phyloP scores from a whole-genome alignment of 2,888 invertebrate genomes.

The Eristalis intricaria region DNA sequence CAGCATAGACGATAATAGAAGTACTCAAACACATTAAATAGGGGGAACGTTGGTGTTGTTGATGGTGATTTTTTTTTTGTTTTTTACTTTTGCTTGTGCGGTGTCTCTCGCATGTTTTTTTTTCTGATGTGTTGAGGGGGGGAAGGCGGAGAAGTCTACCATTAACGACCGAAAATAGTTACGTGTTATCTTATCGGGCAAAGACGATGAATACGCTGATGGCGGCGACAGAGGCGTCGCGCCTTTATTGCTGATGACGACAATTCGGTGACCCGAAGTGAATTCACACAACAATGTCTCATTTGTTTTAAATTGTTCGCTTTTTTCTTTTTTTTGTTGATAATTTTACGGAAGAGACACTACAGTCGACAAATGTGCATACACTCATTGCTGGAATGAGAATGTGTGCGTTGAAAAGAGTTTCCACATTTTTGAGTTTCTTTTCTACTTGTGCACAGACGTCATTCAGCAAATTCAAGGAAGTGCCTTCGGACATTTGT shows the following conservation, averaged over 20 bases:
- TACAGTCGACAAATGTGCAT: background rate
- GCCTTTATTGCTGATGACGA: background rate
- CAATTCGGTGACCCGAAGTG: slow-evolving; percentile 13
- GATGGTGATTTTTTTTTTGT: slow-evolving; percentile 3
- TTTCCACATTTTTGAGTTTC: background rate
- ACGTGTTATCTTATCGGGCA: slow-evolving; percentile 31
- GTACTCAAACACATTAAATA: slow-evolving; percentile 31
- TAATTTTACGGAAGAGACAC: background rate
- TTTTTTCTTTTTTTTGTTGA: background rate
- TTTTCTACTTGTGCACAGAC: background rate
- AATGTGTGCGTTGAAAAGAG: slow-evolving; percentile 1
- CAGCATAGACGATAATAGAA: slow-evolving; percentile 66
- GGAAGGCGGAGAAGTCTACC: slow-evolving; percentile 7
- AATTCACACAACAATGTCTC: background rate
- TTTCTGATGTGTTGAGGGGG: background rate
- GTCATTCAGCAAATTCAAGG: slow-evolving; percentile 2
- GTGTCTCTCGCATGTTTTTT: slow-evolving; percentile 10
- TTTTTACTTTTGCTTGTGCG: background rate
- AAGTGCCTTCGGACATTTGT: background rate
- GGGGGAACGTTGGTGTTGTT: background rate
- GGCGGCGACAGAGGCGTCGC: background rate
- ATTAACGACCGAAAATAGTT: slow-evolving; percentile 36
- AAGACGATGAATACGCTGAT: slow-evolving; percentile 1
- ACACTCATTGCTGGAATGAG: too few relatives aligned
- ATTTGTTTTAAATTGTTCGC: slow-evolving; percentile 1